Base-by-base conservation (phyloP, 2,113 vertebrate genomes). In the Amphiprion ocellaris region DNA sequence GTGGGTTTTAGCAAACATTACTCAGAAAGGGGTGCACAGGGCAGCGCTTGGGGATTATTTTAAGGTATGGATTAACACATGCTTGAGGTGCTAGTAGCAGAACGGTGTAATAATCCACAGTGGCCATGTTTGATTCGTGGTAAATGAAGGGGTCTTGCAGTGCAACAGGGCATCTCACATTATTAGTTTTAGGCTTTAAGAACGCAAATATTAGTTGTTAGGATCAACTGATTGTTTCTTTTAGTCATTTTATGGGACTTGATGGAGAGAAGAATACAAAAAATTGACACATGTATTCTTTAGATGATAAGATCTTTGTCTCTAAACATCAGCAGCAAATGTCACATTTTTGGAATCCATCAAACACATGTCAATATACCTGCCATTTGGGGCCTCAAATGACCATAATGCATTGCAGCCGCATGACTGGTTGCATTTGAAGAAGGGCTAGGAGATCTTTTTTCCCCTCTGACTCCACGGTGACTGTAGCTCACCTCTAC, bases 361-460 rank as follows among this genome's bases (percentile, higher is more conserved):
- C 41, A 44, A 44, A 14, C 39, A 30, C 39, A 12, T 41, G 39
- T 41, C 39, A 41, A 12, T 41, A 50, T 44, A 23, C 30, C 6
- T 47, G 19, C 53, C 16, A 39, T 69, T 33, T 33, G 39, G 10
- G 24, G 49, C 17, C 33, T 77, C 63, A 8, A 14, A 39, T 8
- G 8, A 14, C 47, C 68, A 69, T 9, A 66, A 76, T 52, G 63
- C 44, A 50, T 21, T 64, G 15, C 49, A 62, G 49, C 41, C 4
- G 15, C 12, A 44, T 15, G 41, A 69, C 23, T 14, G 16, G 8
- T 21, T 58, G 12, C 49, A 50, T 54, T 55, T 61, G 3, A 72
- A 63, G 28, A 4, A 19, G 7, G 21, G 19, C 52, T 39, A 8
- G 2, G 41, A 44, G 41, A 44, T 12, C 14, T 44, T 44, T 14